A percentile compares a stretch with the other conserved stretches of the same genome.
Evolutionary conservation across 2,797 vertebrate genomes (phyloP).

Genomic region (Phrynocephalus vlangalii): DNA sequence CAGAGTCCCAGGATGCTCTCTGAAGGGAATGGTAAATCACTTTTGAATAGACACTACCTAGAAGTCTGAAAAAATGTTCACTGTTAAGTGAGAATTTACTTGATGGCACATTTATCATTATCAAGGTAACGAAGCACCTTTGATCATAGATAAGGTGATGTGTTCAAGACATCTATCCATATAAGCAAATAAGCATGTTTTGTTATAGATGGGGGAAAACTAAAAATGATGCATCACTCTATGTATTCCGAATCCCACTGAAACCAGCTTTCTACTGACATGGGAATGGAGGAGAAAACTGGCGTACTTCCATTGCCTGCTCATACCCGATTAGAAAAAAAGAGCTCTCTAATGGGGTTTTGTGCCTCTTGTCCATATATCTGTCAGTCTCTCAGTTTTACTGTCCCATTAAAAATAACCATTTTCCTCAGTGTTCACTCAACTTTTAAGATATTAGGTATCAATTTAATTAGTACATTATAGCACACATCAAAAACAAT

Average conservation of each 20-base stretch:
- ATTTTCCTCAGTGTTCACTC: not conserved
- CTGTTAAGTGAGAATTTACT: no score
- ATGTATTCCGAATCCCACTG: no score
- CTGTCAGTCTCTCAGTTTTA: constrained; percentile 32
- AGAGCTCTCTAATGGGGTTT: not conserved
- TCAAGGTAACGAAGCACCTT: not conserved
- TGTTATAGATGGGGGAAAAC: not conserved
- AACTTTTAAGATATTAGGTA: constrained; percentile 45
- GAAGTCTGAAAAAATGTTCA: no score
- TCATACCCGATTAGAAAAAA: not conserved
- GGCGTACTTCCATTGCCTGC: not conserved
- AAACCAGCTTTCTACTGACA: not conserved
- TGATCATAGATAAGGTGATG: not conserved
- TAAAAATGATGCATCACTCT: not conserved
- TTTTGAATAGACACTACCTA: no score
- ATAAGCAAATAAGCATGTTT: not conserved
- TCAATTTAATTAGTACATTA: constrained; percentile 57
- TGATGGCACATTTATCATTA: no score
- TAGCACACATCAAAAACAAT: constrained; percentile 42
- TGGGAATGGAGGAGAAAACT: not conserved
- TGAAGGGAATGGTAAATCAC: no score
- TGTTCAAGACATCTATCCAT: not conserved
- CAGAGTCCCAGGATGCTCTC: no score
- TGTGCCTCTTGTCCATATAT: constrained; percentile 1
- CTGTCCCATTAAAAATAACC: constrained; percentile 44